Percentiles rank a stretch among this genome's conserved stretches.
Conservation (phyloP, 2,113 vertebrate species). For the Mormyrus iriodes region DNA sequence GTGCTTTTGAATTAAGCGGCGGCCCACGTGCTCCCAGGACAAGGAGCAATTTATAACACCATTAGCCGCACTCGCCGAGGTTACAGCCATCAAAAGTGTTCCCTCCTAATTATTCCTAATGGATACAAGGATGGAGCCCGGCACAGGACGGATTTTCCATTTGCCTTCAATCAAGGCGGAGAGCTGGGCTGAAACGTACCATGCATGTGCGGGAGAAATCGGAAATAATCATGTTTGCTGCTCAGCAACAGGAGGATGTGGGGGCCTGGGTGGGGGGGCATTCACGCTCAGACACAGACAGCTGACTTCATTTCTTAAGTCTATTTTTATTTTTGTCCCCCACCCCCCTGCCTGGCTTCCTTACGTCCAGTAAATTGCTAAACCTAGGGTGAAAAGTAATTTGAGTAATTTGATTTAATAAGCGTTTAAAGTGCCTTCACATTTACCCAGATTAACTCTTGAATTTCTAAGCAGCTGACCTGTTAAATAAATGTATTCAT, state of each 20-base stretch:
- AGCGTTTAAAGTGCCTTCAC: slow-evolving; percentile 16
- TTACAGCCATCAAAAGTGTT: slow-evolving; percentile 99
- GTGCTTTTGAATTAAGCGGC: slow-evolving; percentile 99
- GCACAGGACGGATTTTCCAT: slow-evolving; percentile 99
- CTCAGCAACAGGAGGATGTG: slow-evolving; percentile 52
- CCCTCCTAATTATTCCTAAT: slow-evolving; percentile 99
- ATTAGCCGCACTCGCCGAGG: slow-evolving; percentile 99
- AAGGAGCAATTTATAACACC: slow-evolving; percentile 99
- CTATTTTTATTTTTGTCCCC: slow-evolving; percentile 19
- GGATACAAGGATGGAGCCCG: slow-evolving; percentile 98
- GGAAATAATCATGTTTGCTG: slow-evolving; percentile 83
- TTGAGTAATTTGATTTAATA: slow-evolving; percentile 13
- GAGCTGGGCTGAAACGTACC: slow-evolving; percentile 87
- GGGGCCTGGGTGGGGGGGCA: slow-evolving; percentile 13
- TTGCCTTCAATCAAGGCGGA: slow-evolving; percentile 98
- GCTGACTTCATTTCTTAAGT: slow-evolving; percentile 12
- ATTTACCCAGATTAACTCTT: slow-evolving; percentile 15
- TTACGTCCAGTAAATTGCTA: neutral
- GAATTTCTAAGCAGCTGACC: slow-evolving; percentile 13
- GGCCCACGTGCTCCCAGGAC: slow-evolving; percentile 90
- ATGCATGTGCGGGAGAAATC: slow-evolving; percentile 79
- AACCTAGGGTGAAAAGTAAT: slow-evolving; percentile 11
- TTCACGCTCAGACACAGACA: neutral
- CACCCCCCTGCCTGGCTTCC: neutral
- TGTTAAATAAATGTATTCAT: slow-evolving; percentile 14